Conservation (phyloP, 2,797 vertebrate species). For the Gadopsis bispinosus region DNA sequence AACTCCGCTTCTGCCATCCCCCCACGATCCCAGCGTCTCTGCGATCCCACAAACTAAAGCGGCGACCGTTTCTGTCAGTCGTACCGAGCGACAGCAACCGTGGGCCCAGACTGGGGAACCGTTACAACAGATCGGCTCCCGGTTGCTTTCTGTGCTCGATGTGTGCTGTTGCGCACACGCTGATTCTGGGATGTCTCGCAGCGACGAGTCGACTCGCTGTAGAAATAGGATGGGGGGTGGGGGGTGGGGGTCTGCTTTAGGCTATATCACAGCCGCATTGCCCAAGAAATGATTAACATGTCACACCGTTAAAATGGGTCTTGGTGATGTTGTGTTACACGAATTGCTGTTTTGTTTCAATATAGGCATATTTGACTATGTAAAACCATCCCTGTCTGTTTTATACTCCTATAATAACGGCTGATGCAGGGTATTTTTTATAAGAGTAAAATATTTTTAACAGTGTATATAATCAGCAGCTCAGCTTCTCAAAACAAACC, state of each 20-base stretch:
- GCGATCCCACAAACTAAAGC: not conserved
- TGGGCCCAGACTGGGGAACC: slow-evolving; percentile 19
- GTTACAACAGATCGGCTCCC: not conserved
- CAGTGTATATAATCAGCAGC: not conserved
- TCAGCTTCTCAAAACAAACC: not conserved
- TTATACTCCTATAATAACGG: not conserved
- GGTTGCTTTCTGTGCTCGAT: slow-evolving; percentile 8
- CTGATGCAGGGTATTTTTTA: not conserved
- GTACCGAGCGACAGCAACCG: not conserved
- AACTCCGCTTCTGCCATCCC: slow-evolving; percentile 92
- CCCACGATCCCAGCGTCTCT: slow-evolving; percentile 5
- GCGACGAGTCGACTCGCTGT: slow-evolving; percentile 18
- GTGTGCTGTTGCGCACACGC: slow-evolving; percentile 53
- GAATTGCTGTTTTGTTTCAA: not conserved
- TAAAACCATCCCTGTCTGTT: not conserved
- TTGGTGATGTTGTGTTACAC: not conserved
- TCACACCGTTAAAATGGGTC: not conserved
- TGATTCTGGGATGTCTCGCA: slow-evolving; percentile 26
- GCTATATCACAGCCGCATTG: slow-evolving; percentile 34
- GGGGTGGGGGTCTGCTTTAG: slow-evolving; percentile 12
- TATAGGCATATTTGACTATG: not conserved
- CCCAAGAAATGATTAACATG: not conserved
- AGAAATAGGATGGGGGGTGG: slow-evolving; percentile 22
- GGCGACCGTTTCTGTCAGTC: not conserved
- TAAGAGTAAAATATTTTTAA: not conserved